These are phyloP conservation scores for Euproctis similis DNA, from an alignment of 2,888 invertebrate species.

Conservation along the genomic window DNA sequence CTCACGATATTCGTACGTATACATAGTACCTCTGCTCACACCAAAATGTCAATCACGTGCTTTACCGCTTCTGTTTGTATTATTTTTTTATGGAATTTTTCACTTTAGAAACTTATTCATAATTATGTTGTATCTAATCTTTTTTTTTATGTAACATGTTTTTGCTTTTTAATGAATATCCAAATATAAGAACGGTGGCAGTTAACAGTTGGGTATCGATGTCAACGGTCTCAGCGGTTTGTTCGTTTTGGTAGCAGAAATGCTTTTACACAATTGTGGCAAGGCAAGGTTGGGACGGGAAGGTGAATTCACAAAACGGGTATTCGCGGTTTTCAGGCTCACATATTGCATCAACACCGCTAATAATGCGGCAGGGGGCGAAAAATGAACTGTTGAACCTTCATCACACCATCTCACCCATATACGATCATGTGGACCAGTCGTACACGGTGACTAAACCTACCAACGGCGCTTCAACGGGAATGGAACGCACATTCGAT, in stretches of 20 bases:
- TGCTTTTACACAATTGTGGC: neutral
- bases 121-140: too few species aligned
- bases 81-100: too few species aligned
- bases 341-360: slow-evolving; percentile 61
- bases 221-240: too few species aligned
- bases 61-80: neutral
- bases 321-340: slow-evolving; percentile 32
- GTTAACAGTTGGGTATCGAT: too few species aligned
- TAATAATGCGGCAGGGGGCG: slow-evolving; percentile 36
- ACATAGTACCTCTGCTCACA: too few species aligned
- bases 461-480: slow-evolving; percentile 20
- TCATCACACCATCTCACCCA: slow-evolving; percentile 63
- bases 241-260: neutral
- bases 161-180: too few species aligned
- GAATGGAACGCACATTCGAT: slow-evolving; percentile 40
- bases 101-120: too few species aligned
- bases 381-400: slow-evolving; percentile 47
- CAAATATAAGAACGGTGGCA: too few species aligned
- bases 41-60: too few species aligned
- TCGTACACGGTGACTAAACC: slow-evolving; percentile 45
- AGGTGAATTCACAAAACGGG: too few species aligned
- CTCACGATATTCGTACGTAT: slow-evolving; percentile 31
- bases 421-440: slow-evolving; percentile 54
- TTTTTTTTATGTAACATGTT: too few species aligned
- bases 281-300: too few species aligned